phyloP scores from a whole-genome alignment of 2,888 invertebrate species.

The Mystacides longicornis region DNA sequence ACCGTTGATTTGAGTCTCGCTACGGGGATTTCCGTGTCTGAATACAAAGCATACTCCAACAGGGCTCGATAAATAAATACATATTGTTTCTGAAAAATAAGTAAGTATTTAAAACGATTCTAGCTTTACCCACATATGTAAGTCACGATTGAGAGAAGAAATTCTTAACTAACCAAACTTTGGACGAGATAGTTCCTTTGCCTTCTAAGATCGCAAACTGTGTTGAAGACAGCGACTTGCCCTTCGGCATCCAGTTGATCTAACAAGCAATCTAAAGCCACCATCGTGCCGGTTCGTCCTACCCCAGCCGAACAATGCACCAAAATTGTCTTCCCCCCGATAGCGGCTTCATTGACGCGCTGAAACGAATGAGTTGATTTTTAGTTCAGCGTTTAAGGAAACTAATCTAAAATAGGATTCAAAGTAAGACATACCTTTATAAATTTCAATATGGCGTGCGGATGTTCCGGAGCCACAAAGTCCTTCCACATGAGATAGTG shows the following conservation, averaged over 20 bases:
- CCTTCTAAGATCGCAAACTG: constrained; percentile 80
- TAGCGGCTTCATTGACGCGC: constrained; percentile 80
- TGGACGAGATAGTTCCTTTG: constrained; percentile 93
- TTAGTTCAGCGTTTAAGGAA: no score
- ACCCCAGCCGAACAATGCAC: constrained; percentile 93
- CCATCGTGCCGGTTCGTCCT: constrained; percentile 89
- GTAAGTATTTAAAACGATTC: no score
- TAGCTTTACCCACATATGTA: no score
- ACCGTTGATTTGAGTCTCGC: constrained; percentile 63
- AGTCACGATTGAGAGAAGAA: no score
- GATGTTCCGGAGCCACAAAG: constrained; percentile 91
- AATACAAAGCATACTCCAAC: constrained; percentile 86
- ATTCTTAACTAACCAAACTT: constrained; percentile 61
- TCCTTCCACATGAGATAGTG: constrained; percentile 96
- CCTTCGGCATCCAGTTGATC: constrained; percentile 78
- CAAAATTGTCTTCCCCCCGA: constrained; percentile 71
- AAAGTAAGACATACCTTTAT: constrained; percentile 54
- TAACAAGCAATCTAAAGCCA: constrained; percentile 83
- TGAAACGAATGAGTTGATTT: no score
- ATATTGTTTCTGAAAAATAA: constrained; percentile 74
- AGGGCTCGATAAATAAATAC: constrained; percentile 91
- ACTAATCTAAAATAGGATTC: no score
- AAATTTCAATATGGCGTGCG: constrained; percentile 84
- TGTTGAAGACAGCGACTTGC: constrained; percentile 83
- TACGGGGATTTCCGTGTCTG: constrained; percentile 80